These are phyloP conservation scores for Zosterops pallidus DNA, from an alignment of 2,113 vertebrate genomes.

Conservation along the genomic window DNA sequence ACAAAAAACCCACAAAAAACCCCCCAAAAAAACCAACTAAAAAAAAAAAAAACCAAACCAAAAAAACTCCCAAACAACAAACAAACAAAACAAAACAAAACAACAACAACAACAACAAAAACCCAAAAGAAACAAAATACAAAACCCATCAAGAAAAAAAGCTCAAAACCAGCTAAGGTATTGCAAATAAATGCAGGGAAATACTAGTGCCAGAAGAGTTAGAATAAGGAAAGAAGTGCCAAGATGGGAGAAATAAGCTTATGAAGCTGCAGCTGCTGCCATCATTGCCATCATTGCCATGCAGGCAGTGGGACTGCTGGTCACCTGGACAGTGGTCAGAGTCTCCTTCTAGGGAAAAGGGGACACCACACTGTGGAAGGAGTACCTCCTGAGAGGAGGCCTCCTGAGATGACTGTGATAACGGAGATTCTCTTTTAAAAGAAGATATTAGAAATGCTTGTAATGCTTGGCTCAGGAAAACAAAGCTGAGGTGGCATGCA, in stretches of 20 bases:
- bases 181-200: background rate
- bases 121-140: too few species aligned
- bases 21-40: too few species aligned
- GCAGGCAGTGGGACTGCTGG: background rate
- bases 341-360: background rate
- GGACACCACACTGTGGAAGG: rapidly evolving
- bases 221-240: background rate
- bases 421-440: background rate
- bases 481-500: background rate
- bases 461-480: background rate
- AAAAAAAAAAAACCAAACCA: background rate
- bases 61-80: background rate
- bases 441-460: background rate
- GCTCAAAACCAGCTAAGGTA: background rate
- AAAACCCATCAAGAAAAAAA: background rate
- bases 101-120: background rate
- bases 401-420: background rate
- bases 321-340: background rate
- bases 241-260: background rate
- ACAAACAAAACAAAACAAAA: too few species aligned
- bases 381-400: background rate
- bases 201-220: background rate
- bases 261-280: background rate
- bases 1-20: background rate
- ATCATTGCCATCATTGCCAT: rapidly evolving